Evolutionary conservation across 92 coral and sea anemone genomes (phyloP).

Genomic region (Parazoanthus darwini): DNA sequence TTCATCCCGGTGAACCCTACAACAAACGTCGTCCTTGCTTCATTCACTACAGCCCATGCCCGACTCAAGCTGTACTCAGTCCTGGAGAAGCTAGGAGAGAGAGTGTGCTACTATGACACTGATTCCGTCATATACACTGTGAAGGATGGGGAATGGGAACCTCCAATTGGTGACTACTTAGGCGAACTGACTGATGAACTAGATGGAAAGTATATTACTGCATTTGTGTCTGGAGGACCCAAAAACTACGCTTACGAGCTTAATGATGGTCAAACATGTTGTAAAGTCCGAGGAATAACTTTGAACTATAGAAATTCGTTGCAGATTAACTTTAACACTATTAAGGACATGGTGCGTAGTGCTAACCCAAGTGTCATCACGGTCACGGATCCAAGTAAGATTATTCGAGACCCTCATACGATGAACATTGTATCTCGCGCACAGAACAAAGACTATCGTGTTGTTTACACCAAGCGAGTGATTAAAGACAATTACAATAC

Average conservation of each 20-base stretch:
- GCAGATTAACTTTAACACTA: constrained; percentile 36
- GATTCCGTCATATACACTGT: constrained; percentile 30
- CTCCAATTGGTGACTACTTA: constrained; percentile 22
- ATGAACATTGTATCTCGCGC: constrained; percentile 29
- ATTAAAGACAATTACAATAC: constrained; percentile 25
- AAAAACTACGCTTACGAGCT: constrained; percentile 55
- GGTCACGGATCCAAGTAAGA: constrained; percentile 43
- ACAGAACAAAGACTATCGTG: constrained; percentile 39
- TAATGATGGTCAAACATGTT: constrained; percentile 35
- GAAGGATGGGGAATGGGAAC: constrained; percentile 10
- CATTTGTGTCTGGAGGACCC: constrained; percentile 60
- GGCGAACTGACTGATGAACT: constrained; percentile 28
- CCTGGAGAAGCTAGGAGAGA: constrained; percentile 17
- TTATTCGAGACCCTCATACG: constrained; percentile 29
- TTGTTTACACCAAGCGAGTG: constrained; percentile 52
- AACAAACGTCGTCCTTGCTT: constrained; percentile 50
- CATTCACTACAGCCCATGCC: constrained; percentile 50
- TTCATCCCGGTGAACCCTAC: constrained; percentile 20
- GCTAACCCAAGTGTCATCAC: constrained; percentile 15
- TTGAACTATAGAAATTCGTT: constrained; percentile 36
- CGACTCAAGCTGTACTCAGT: constrained; percentile 44
- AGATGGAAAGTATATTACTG: constrained; percentile 27
- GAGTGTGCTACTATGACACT: constrained; percentile 34
- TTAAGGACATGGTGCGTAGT: constrained; percentile 37
- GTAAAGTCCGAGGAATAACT: constrained; percentile 55